Percentiles rank a stretch among this genome's conserved stretches.
phyloP scores from a whole-genome alignment of 2,797 vertebrate genomes.

The Borostomias antarcticus region DNA sequence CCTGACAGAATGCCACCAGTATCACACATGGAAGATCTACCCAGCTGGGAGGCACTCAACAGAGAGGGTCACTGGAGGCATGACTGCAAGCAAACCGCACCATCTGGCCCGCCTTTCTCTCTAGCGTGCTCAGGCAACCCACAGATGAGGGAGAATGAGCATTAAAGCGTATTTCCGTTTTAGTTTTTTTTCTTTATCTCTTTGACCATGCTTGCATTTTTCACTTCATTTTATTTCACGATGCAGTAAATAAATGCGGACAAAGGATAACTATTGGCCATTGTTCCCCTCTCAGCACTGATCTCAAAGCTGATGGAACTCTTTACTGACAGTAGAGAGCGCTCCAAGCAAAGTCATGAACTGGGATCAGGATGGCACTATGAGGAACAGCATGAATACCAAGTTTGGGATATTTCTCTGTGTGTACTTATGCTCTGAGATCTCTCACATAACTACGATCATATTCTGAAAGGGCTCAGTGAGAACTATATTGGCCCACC shows the following conservation, averaged over 20 bases:
- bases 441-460: no score
- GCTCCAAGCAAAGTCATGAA: slow-evolving; percentile 4
- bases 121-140: slow-evolving; percentile 10
- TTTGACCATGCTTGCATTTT: no score
- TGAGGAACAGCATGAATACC: background rate
- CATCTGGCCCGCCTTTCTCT: slow-evolving; percentile 40
- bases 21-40: slow-evolving; percentile 25
- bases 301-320: background rate
- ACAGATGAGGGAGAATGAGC: background rate
- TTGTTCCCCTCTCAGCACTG: background rate
- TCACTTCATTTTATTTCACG: no score
- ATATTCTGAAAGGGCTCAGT: background rate
- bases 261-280: no score
- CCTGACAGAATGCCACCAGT: slow-evolving; percentile 26
- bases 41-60: slow-evolving; percentile 49
- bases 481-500: background rate
- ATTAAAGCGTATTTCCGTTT: background rate
- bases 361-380: no score
- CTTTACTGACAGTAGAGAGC: slow-evolving; percentile 27
- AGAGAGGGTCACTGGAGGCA: slow-evolving; percentile 50
- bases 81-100: slow-evolving; percentile 44
- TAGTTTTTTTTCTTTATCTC: no score
- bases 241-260: no score
- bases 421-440: background rate
- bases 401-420: background rate